Evolutionary conservation across 1,140 invertebrate species (phyloP).

Genomic region (Telenomus remus): DNA sequence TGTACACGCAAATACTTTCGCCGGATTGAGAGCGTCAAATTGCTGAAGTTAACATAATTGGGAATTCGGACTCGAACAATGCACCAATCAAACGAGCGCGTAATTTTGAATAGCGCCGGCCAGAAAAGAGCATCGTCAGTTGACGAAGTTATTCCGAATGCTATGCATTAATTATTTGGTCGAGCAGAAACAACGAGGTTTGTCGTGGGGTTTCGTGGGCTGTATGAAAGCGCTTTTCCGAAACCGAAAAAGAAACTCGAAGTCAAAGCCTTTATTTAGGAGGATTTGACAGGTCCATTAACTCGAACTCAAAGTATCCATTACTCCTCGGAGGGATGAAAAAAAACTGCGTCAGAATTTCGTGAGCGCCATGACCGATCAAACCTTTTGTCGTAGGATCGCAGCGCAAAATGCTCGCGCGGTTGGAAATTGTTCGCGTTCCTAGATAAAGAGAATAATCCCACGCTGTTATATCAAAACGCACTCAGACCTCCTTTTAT

Average conservation of each 20-base stretch:
- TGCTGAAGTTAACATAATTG: conserved; percentile 14
- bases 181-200: too few relatives aligned
- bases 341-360: background rate
- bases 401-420: conserved; percentile 3
- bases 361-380: conserved; percentile 22
- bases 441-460: conserved; percentile 43
- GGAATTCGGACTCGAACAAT: conserved; percentile 22
- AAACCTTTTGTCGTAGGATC: conserved; percentile 5
- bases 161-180: background rate
- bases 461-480: conserved; percentile 36
- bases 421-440: conserved; percentile 17
- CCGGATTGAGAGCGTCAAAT: conserved; percentile 6
- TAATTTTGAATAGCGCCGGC: conserved; percentile 1
- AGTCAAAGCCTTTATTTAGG: background rate
- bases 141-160: too few relatives aligned
- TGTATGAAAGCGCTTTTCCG: background rate
- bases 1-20: conserved; percentile 4
- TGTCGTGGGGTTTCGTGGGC: too few relatives aligned
- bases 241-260: background rate
- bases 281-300: conserved; percentile 14
- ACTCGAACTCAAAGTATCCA: conserved; percentile 7
- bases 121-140: conserved; percentile 5
- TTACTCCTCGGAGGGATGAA: background rate
- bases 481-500: conserved; percentile 38
- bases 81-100: conserved; percentile 23